Conservation (phyloP, 2,797 vertebrate species). For the Chiloscyllium punctatum region DNA sequence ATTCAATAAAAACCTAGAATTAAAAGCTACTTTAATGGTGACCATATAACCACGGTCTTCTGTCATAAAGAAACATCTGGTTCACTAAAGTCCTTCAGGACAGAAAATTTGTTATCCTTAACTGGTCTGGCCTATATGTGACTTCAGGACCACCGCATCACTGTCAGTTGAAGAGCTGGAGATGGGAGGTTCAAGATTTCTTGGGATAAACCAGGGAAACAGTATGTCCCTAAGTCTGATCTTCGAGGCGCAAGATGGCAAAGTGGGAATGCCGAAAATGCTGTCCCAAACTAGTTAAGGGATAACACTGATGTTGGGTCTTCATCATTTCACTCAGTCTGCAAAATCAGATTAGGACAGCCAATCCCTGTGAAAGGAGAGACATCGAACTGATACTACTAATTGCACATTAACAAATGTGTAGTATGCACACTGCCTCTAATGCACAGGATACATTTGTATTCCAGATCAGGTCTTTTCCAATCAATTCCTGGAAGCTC, state of each 20-base stretch:
- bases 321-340: neutral
- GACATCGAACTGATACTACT: neutral
- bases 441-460: neutral
- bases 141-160: neutral
- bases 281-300: neutral
- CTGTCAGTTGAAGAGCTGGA: neutral
- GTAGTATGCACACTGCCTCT: no score
- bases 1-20: no score
- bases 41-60: no score
- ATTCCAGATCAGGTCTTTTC: neutral
- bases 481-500: neutral
- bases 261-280: neutral
- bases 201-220: neutral
- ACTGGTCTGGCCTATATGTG: no score
- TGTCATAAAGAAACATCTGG: no score
- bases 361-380: neutral
- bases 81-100: no score
- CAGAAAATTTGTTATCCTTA: no score
- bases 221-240: neutral
- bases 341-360: neutral
- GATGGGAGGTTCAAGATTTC: neutral
- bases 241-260: neutral
- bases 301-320: neutral
- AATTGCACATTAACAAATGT: neutral
- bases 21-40: no score